A percentile compares a stretch with the other conserved stretches of the same genome.
These are phyloP conservation scores for Connochaetes taurinus DNA, from an alignment of 2,113 vertebrate genomes.

Conservation along the genomic window DNA sequence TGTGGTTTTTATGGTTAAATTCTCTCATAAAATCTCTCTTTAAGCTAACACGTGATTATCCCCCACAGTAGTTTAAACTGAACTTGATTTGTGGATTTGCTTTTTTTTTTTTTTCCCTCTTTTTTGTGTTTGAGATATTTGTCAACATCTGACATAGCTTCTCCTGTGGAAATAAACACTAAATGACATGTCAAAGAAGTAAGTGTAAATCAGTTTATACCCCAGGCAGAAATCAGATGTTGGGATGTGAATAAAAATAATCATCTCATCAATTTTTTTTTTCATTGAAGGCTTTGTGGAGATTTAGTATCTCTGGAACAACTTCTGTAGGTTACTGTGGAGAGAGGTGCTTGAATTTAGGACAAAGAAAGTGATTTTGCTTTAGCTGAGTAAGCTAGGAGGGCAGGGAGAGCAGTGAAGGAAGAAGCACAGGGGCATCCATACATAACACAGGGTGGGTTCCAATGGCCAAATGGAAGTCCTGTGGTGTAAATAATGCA, in stretches of 20 bases:
- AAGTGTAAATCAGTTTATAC: not conserved
- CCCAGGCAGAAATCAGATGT: not conserved
- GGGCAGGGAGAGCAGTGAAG: not conserved
- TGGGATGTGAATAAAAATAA: not conserved
- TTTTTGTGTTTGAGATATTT: not conserved
- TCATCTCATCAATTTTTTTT: not conserved
- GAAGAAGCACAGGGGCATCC: too few species aligned
- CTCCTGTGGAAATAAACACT: not conserved
- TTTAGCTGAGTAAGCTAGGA: not conserved
- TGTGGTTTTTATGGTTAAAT: not conserved
- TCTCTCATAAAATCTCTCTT: not conserved
- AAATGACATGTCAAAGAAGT: not conserved
- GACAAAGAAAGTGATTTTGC: not conserved
- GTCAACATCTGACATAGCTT: not conserved
- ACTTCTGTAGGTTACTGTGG: not conserved
- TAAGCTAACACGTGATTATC: not conserved
- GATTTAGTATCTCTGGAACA: not conserved
- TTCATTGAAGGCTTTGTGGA: not conserved
- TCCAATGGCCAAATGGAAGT: not conserved
- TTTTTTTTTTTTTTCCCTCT: not conserved
- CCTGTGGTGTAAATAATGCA: not conserved
- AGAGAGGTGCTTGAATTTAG: not conserved
- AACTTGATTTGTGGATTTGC: constrained; percentile 16
- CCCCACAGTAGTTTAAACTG: not conserved
- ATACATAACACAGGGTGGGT: not conserved